Conservation (phyloP, 2,888 invertebrate species). For the Rhimphoctona megacephalus region DNA sequence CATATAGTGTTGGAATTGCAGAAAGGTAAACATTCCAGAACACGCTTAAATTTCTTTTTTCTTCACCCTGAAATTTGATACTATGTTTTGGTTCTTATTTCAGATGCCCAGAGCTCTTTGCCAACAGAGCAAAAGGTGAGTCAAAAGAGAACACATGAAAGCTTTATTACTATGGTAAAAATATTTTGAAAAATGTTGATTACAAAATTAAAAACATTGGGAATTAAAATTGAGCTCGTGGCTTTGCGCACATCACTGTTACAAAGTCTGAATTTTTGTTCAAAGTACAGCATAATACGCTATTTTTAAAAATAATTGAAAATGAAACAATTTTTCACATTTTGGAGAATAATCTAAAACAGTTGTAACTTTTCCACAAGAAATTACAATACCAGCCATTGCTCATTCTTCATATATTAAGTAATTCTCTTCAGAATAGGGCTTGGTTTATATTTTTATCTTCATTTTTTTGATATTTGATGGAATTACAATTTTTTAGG, state of each 20-base stretch:
- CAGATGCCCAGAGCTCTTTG: conserved; percentile 70
- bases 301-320: background rate
- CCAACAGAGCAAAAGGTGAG: conserved; percentile 76
- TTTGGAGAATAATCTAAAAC: too few species aligned
- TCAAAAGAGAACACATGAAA: conserved; percentile 16
- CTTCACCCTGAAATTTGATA: background rate
- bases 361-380: background rate
- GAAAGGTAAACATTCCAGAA: conserved; percentile 70
- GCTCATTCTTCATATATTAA: too few species aligned
- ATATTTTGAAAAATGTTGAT: background rate
- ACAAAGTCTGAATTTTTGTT: background rate
- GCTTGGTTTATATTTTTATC: too few species aligned
- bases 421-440: too few species aligned
- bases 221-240: background rate
- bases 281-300: background rate
- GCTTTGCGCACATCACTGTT: background rate
- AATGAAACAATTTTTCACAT: background rate
- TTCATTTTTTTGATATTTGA: too few species aligned
- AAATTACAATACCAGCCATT: too few species aligned
- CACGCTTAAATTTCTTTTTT: background rate
- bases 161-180: background rate
- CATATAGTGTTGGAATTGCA: conserved; percentile 87
- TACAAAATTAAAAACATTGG: background rate
- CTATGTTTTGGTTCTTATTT: conserved; percentile 29
- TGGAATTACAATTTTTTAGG: too few species aligned